Evolutionary conservation across 2,113 vertebrate species (phyloP).

Genomic region (Vulpes ferrilata): DNA sequence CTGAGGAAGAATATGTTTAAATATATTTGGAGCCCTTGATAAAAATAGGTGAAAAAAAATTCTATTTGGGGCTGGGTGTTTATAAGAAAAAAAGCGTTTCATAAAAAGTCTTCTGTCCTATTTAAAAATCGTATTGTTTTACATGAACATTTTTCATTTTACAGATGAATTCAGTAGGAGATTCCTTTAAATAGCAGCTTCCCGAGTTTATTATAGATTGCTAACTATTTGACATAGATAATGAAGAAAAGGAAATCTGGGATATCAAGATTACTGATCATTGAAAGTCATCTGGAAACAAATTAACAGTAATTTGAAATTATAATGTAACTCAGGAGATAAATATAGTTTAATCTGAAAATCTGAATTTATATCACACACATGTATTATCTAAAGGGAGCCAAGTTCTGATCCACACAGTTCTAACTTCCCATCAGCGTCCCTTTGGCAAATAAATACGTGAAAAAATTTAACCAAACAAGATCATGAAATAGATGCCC

Average conservation of each 20-base stretch:
- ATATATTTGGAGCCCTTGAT: constrained; percentile 38
- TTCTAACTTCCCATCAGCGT: background rate
- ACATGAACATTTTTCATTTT: constrained; percentile 53
- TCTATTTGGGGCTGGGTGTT: constrained; percentile 41
- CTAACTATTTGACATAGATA: constrained; percentile 14
- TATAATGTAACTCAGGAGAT: constrained; percentile 3
- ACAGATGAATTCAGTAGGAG: constrained; percentile 14
- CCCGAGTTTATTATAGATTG: constrained; percentile 7
- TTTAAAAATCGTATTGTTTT: constrained; percentile 7
- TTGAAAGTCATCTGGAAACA: constrained; percentile 21
- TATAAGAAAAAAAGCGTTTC: constrained; percentile 47
- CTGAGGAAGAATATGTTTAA: constrained; percentile 14
- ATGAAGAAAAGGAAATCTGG: constrained; percentile 11
- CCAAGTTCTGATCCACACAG: background rate
- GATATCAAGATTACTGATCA: constrained; percentile 5
- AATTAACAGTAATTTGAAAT: constrained; percentile 37
- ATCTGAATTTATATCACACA: constrained; percentile 20
- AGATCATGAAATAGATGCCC: background rate
- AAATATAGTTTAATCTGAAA: background rate
- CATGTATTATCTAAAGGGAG: background rate
- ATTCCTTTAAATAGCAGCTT: constrained; percentile 33
- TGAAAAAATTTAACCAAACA: constrained; percentile 26
- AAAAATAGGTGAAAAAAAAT: constrained; percentile 58
- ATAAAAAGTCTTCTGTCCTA: constrained; percentile 22
- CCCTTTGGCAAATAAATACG: background rate